Evolutionary conservation across 2,113 vertebrate species (phyloP), one percentile per base, ranked within the genome.

Genomic region (Ranitomeya imitator): DNA sequence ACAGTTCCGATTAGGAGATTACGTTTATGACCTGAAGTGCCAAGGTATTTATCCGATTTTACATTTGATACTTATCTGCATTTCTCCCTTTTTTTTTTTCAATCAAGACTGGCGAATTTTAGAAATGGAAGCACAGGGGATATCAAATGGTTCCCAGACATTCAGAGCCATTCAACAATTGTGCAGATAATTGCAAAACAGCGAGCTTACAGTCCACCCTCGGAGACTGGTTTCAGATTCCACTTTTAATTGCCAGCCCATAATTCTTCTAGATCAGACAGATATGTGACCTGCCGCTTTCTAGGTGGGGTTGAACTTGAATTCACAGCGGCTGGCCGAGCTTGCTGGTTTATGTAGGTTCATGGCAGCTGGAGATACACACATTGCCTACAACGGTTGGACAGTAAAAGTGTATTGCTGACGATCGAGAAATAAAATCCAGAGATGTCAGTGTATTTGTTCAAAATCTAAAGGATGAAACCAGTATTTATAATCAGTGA

Each of bases 11-110:
- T 0, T 57, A 90, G 89, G 8, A 83, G n/a, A 86, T 74, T 6
- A 60, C 76, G 81, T 90, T 14, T 90, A 91, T 91, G 88, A 91
- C 69, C 73, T 86, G 86, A 90, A 85, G 84, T 88, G 63, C 79
- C n/a, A 85, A 91, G 92, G 85, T 73, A 86, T 90, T 89, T 79
- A 86, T 79, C 12, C 86, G 90, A 67, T 83, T 69, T 60, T 76
- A 23, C 87, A 55, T 88, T 88, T 31, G 7, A 60, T 63, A 15
- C 45, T 26, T 21, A 19, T 69, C 23, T 71, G 6, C 54, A 45
- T 88, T 63, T 87, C 80, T 77, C 37, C 37, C 63, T 19, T 21
- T 57, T 6, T 57, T 6, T 65, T 83, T 83, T 45, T 51, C 60
- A 65, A 65, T 83, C 21, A 23, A 73, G 84, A 57, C 21, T 86